phyloP scores from a whole-genome alignment of 2,113 vertebrate genomes.

The Ageneiosus marmoratus region DNA sequence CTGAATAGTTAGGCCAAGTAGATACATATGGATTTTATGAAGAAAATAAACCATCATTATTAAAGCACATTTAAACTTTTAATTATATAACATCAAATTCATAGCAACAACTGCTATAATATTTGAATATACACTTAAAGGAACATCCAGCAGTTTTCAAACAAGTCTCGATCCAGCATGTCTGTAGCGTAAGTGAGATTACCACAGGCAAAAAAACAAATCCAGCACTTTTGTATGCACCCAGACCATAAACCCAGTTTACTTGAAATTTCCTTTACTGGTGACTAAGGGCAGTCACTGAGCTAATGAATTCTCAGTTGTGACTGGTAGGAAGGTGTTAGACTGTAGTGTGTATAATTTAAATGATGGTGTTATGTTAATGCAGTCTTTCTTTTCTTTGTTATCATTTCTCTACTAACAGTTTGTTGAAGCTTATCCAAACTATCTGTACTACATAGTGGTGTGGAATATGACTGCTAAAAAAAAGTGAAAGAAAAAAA shows the following conservation, averaged over 20 bases:
- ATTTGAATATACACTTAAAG: background rate
- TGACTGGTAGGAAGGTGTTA: background rate
- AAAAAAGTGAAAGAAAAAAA: background rate
- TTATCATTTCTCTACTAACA: background rate
- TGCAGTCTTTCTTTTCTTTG: background rate
- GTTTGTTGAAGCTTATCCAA: background rate
- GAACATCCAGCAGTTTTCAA: background rate
- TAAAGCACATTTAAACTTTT: background rate
- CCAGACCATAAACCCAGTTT: background rate
- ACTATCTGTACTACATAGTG: background rate
- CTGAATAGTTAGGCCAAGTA: background rate
- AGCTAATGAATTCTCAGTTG: background rate
- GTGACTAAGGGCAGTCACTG: background rate
- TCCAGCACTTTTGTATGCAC: background rate
- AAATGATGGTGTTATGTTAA: background rate
- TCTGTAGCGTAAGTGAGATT: background rate
- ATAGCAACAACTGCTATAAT: background rate
- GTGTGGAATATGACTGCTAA: background rate
- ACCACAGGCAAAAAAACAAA: background rate
- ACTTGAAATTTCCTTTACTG: background rate
- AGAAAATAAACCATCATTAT: background rate
- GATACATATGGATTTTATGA: background rate
- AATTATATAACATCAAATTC: background rate
- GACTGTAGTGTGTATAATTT: background rate
- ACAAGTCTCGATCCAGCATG: background rate